Conservation (phyloP, 2,797 vertebrate genomes). For the Cyclura pinguis region DNA sequence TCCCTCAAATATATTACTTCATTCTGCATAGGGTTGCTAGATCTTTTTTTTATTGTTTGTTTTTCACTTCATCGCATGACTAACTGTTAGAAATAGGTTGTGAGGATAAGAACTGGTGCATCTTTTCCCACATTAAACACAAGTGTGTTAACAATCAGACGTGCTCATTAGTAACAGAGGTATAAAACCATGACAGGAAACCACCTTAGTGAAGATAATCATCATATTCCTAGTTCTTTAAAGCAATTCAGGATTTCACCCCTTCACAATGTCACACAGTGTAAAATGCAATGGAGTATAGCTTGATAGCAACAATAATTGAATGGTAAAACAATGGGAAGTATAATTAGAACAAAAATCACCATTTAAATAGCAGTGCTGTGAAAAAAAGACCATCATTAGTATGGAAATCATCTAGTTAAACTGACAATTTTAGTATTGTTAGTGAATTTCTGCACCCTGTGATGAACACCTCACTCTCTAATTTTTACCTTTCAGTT, state of each 20-base stretch:
- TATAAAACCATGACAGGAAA: neutral
- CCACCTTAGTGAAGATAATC: neutral
- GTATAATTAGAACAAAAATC: constrained; percentile 68
- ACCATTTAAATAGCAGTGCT: constrained; percentile 64
- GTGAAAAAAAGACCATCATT: constrained; percentile 56
- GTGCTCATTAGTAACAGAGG: neutral
- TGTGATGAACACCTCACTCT: neutral
- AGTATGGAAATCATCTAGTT: neutral
- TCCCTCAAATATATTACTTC: neutral
- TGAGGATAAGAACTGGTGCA: neutral
- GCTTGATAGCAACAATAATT: constrained; percentile 16
- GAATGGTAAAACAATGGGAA: constrained; percentile 35
- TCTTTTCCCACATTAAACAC: neutral
- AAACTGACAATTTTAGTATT: constrained; percentile 5
- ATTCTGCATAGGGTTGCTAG: neutral
- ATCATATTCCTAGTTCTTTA: neutral
- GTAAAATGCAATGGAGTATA: neutral
- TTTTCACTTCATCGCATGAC: neutral
- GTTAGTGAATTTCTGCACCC: neutral
- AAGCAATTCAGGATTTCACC: constrained; percentile 6
- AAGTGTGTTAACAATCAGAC: neutral
- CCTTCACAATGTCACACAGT: neutral
- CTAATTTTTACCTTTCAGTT: constrained; percentile 64
- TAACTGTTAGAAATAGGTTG: neutral
- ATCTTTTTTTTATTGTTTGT: neutral